A percentile compares a stretch with the other conserved stretches of the same genome.
Conservation (phyloP, 2,888 invertebrate genomes). For the Chrysina gloriosa region DNA sequence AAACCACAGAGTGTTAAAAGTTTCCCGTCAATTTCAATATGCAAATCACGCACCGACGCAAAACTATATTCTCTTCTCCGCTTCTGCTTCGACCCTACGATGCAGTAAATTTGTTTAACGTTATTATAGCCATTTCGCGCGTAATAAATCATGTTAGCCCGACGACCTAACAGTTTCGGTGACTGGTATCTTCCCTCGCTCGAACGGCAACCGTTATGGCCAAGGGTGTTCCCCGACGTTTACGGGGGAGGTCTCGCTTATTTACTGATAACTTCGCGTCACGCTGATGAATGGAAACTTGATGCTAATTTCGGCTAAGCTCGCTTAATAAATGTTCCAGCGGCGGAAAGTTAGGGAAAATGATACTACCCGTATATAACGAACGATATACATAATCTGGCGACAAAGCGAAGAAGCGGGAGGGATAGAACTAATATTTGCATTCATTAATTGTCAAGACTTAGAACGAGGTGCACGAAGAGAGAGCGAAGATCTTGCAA, state of each 20-base stretch:
- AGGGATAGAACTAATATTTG: too few relatives aligned
- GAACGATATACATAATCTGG: too few relatives aligned
- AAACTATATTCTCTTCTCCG: too few relatives aligned
- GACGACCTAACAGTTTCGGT: too few relatives aligned
- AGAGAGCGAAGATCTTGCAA: too few relatives aligned
- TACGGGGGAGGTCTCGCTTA: conserved; percentile 60
- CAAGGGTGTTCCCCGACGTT: conserved; percentile 46
- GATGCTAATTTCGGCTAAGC: conserved; percentile 64
- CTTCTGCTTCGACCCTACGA: too few relatives aligned
- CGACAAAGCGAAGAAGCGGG: too few relatives aligned
- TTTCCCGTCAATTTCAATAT: too few relatives aligned
- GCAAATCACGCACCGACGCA: too few relatives aligned
- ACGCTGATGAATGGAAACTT: conserved; percentile 64
- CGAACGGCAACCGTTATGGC: conserved; percentile 46
- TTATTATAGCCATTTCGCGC: conserved; percentile 55
- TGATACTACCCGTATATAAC: conserved; percentile 17
- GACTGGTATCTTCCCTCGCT: neutral
- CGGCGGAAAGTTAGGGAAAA: conserved; percentile 29
- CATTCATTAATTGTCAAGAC: too few relatives aligned
- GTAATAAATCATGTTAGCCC: conserved; percentile 57
- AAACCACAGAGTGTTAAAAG: too few relatives aligned
- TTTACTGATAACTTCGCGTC: conserved; percentile 65
- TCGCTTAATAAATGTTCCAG: conserved; percentile 61
- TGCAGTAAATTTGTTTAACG: conserved; percentile 55
- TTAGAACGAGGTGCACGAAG: too few relatives aligned